phyloP scores from a whole-genome alignment of 2,888 invertebrate species.

The Limnephilus auricula region DNA sequence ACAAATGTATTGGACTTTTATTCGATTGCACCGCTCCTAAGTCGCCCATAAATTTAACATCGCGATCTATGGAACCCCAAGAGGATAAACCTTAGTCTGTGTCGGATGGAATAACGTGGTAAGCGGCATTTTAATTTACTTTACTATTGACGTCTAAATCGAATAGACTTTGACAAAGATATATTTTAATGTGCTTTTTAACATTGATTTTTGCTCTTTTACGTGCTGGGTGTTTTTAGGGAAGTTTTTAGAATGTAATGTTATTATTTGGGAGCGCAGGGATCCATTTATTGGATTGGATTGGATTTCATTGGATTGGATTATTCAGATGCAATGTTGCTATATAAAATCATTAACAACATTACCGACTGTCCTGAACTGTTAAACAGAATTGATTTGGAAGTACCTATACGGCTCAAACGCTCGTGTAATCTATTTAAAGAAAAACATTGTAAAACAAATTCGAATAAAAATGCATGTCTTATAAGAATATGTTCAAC shows the following conservation, averaged over 20 bases:
- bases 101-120: not conserved
- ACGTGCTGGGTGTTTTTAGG: not conserved
- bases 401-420: too few species aligned
- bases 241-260: not conserved
- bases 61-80: not conserved
- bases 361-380: too few species aligned
- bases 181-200: not conserved
- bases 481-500: too few species aligned
- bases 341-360: too few species aligned
- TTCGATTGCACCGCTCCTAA: slow-evolving; percentile 35
- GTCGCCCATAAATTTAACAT: slow-evolving; percentile 10
- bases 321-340: too few species aligned
- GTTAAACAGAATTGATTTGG: too few species aligned
- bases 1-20: slow-evolving; percentile 43
- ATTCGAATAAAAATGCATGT: too few species aligned
- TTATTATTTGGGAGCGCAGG: too few species aligned
- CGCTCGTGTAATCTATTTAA: too few species aligned
- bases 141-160: not conserved
- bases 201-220: not conserved
- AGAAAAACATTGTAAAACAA: too few species aligned
- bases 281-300: too few species aligned
- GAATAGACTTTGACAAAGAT: not conserved
- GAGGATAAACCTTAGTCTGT: not conserved
- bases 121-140: not conserved
- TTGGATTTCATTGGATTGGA: too few species aligned